These are phyloP conservation scores for Stenotaenia linearis DNA, from an alignment of 2,888 invertebrate species.

Conservation along the genomic window DNA sequence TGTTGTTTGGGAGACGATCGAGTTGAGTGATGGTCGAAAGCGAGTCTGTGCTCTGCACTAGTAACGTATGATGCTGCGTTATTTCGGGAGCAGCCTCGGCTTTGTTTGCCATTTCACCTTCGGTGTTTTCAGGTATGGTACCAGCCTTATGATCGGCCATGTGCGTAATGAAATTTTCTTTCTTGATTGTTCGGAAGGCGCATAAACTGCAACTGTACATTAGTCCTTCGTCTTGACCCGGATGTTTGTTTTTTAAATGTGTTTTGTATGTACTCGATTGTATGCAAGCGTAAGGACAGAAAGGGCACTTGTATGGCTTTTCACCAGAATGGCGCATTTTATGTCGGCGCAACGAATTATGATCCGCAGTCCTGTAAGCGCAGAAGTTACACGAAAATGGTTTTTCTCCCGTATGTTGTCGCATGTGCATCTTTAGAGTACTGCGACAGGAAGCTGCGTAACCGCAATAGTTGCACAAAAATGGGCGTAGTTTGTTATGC, in stretches of 20 bases:
- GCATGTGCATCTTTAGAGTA: constrained; percentile 61
- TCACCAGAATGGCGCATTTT: constrained; percentile 69
- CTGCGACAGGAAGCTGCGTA: constrained; percentile 61
- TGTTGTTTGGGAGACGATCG: not conserved
- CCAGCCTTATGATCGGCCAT: constrained; percentile 35
- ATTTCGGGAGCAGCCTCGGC: not conserved
- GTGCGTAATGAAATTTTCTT: constrained; percentile 53
- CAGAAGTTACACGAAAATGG: constrained; percentile 71
- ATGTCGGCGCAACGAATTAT: constrained; percentile 74
- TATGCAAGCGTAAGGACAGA: constrained; percentile 72
- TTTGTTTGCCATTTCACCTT: not conserved
- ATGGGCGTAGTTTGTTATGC: constrained; percentile 63
- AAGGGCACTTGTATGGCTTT: constrained; percentile 68
- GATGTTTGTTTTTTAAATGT: constrained; percentile 73
- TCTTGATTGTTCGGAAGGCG: constrained; percentile 59
- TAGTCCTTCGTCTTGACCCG: constrained; percentile 57
- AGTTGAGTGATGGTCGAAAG: not conserved
- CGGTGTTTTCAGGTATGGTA: not conserved
- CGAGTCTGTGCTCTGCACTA: not conserved
- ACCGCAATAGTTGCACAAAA: constrained; percentile 61
- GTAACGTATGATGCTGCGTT: not conserved
- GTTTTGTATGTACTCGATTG: constrained; percentile 71
- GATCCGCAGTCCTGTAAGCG: constrained; percentile 66
- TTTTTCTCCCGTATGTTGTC: constrained; percentile 69
- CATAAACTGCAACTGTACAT: constrained; percentile 60